Conservation (phyloP, 2,888 invertebrate species). For the Cantharis nigra region DNA sequence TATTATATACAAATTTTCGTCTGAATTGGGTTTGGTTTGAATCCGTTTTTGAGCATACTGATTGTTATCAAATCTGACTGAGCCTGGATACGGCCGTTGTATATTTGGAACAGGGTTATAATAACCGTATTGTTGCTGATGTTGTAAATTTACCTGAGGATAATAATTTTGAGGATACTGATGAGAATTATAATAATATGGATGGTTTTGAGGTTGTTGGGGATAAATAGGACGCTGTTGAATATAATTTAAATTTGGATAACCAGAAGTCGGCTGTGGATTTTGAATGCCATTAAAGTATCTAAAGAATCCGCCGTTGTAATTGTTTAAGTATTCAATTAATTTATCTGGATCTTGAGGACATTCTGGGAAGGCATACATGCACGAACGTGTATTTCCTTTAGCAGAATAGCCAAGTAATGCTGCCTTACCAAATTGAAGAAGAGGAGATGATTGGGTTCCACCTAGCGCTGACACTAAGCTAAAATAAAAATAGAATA, state of each 20-base stretch:
- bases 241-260: slow-evolving; percentile 17
- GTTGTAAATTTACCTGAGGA: background rate
- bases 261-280: slow-evolving; percentile 35
- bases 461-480: slow-evolving; percentile 64
- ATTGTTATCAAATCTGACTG: background rate
- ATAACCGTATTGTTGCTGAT: background rate
- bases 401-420: slow-evolving; percentile 73
- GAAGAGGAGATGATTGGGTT: slow-evolving; percentile 64
- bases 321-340: slow-evolving; percentile 79
- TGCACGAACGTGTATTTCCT: slow-evolving; percentile 64
- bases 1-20: background rate
- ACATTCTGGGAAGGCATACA: slow-evolving; percentile 72
- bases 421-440: slow-evolving; percentile 76
- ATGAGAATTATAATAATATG: background rate
- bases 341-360: slow-evolving; percentile 74
- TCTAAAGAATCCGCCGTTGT: slow-evolving; percentile 84
- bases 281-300: slow-evolving; percentile 68
- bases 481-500: slow-evolving; percentile 51
- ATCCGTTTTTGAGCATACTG: background rate
- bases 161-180: background rate
- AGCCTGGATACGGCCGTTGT: background rate
- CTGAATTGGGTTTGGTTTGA: background rate
- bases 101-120: background rate
- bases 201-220: background rate
- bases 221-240: background rate